Conservation (phyloP, 1,140 invertebrate genomes). For the Rhopalosiphum padi region DNA sequence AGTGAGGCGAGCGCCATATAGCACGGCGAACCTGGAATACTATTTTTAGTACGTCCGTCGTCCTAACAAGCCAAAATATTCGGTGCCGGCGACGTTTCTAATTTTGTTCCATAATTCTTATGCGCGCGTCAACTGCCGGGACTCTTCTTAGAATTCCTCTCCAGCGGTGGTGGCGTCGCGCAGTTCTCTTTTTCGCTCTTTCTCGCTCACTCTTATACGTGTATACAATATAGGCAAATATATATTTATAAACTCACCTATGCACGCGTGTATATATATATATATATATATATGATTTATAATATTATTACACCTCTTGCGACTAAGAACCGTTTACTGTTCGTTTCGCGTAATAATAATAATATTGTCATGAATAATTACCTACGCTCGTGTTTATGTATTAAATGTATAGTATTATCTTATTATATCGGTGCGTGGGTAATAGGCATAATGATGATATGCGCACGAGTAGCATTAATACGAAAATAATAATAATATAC, state of each 20-base stretch:
- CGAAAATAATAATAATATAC: background rate
- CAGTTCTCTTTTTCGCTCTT: background rate
- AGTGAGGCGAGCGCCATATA: background rate
- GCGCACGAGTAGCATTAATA: background rate
- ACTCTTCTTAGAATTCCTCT: slow-evolving; percentile 48
- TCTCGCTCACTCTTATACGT: background rate
- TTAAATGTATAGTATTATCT: background rate
- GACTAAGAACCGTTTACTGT: too few species aligned
- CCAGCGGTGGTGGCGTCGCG: background rate
- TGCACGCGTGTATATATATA: background rate
- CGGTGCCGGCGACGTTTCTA: slow-evolving; percentile 53
- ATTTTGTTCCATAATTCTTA: slow-evolving; percentile 57
- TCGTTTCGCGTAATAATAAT: too few species aligned
- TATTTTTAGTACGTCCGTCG: slow-evolving; percentile 36
- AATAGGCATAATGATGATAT: background rate
- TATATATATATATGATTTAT: background rate
- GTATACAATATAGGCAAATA: background rate
- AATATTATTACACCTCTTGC: too few species aligned
- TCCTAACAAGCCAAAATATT: slow-evolving; percentile 58
- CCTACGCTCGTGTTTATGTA: too few species aligned
- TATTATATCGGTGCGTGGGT: background rate
- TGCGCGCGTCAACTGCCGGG: background rate
- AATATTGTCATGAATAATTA: too few species aligned
- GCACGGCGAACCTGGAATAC: slow-evolving; percentile 33
- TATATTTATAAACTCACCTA: slow-evolving; percentile 17